A percentile compares a stretch with the other conserved stretches of the same genome.
Evolutionary conservation across 1,140 invertebrate species (phyloP).

Genomic region (Bombus affinis): DNA sequence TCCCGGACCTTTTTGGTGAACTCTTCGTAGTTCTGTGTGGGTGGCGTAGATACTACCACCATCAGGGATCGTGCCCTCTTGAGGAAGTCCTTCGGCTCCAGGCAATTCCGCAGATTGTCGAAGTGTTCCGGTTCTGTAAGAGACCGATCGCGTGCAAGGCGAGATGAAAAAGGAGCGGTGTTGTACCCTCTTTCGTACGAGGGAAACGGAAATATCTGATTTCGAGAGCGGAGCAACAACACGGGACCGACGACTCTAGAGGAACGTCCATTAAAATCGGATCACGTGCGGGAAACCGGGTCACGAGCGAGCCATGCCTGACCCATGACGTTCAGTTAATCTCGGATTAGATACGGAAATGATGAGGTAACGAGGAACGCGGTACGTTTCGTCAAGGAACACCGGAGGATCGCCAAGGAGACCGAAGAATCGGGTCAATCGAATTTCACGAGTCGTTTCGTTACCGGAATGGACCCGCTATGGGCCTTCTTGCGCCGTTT

Average conservation of each 20-base stretch:
- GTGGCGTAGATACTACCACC: conserved; percentile 92
- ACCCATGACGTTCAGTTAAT: conserved; percentile 38
- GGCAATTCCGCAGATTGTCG: conserved; percentile 84
- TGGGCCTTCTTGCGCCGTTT: not conserved
- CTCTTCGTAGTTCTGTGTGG: conserved; percentile 87
- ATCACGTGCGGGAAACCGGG: conserved; percentile 40
- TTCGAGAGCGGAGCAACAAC: conserved; percentile 1
- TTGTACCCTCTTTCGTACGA: not conserved
- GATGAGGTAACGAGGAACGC: conserved; percentile 40
- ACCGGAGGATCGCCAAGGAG: not conserved
- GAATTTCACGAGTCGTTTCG: conserved; percentile 19
- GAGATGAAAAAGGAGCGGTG: not conserved
- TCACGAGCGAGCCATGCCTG: conserved; percentile 26
- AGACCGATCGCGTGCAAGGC: not conserved
- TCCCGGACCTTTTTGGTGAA: conserved; percentile 90
- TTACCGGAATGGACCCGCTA: not conserved
- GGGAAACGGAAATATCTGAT: conserved; percentile 15
- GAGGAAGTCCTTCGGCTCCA: conserved; percentile 86
- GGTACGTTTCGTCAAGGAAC: not conserved
- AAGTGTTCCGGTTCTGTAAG: conserved; percentile 83
- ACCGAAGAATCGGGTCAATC: conserved; percentile 27
- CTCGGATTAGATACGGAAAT: conserved; percentile 45
- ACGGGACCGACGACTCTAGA: not conserved
- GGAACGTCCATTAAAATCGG: conserved; percentile 24
- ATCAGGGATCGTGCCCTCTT: conserved; percentile 91